Percentiles rank a stretch among this genome's conserved stretches.
Conservation (phyloP, 2,888 invertebrate genomes). For the Aelia acuminata region DNA sequence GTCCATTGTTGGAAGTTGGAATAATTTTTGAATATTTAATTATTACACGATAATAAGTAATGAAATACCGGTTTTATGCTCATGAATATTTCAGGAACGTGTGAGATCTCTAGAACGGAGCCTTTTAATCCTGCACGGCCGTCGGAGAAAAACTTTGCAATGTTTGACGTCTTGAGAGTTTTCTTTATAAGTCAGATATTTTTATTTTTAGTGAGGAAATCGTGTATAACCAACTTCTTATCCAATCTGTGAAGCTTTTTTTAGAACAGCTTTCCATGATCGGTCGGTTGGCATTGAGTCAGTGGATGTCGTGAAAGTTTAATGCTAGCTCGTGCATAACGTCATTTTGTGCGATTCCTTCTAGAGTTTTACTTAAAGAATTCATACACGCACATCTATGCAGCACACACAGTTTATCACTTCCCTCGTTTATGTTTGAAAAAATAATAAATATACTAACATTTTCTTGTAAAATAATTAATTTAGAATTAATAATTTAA, state of each 20-base stretch:
- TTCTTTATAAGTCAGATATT: not conserved
- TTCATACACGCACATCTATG: not conserved
- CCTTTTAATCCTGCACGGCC: not conserved
- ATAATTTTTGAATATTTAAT: not conserved
- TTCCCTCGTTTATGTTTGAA: too few species aligned
- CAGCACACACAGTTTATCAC: too few species aligned
- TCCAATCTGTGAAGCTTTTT: not conserved
- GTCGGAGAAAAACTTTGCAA: not conserved
- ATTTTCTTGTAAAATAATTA: too few species aligned
- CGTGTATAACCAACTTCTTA: not conserved
- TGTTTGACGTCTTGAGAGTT: too few species aligned
- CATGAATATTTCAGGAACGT: not conserved
- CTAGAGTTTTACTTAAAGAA: not conserved
- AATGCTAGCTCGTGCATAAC: slow-evolving; percentile 23
- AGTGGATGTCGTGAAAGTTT: not conserved
- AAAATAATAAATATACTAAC: too few species aligned
- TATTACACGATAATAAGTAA: not conserved
- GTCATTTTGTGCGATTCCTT: not conserved
- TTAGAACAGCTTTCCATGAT: not conserved
- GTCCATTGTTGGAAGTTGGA: not conserved
- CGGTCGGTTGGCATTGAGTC: not conserved
- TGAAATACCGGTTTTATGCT: not conserved
- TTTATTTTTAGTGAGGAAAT: not conserved
- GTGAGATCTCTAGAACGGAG: not conserved
- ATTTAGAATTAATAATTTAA: too few species aligned